Percentiles rank a stretch among this genome's conserved stretches.
These are phyloP conservation scores for Phrixothrix hirtus DNA, from an alignment of 2,888 invertebrate genomes.

Conservation along the genomic window DNA sequence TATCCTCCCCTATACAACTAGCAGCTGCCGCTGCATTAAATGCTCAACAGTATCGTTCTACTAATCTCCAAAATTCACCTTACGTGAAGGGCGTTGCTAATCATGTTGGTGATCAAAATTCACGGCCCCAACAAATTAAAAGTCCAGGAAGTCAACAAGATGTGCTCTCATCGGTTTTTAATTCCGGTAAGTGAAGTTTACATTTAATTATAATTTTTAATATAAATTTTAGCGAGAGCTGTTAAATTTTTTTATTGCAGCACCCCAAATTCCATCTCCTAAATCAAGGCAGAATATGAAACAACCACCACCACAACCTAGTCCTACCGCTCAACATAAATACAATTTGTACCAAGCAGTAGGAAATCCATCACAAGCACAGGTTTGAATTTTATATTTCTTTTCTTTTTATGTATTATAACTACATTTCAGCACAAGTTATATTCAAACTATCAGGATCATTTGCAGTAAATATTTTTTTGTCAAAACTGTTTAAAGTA, in stretches of 20 bases:
- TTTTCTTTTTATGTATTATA: not conserved
- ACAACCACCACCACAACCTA: constrained; percentile 61
- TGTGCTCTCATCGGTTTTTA: constrained; percentile 62
- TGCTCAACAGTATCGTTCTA: constrained; percentile 66
- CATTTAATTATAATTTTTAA: not conserved
- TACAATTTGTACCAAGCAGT: constrained; percentile 60
- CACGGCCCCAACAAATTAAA: constrained; percentile 61
- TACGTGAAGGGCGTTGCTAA: constrained; percentile 53
- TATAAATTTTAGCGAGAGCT: not conserved
- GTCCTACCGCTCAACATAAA: constrained; percentile 60
- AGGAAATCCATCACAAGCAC: constrained; percentile 56
- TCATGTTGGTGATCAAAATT: constrained; percentile 46
- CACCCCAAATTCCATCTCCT: constrained; percentile 63
- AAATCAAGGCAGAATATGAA: constrained; percentile 60
- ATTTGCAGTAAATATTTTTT: not conserved
- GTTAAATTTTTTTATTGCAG: constrained; percentile 43
- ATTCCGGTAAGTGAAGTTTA: constrained; percentile 55
- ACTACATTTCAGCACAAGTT: not conserved
- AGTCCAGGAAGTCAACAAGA: constrained; percentile 59
- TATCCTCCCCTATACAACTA: constrained; percentile 67
- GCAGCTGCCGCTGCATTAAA: constrained; percentile 65
- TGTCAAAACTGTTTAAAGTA: too few species aligned
- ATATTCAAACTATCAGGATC: not conserved
- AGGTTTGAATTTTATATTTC: constrained; percentile 45
- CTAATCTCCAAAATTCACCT: constrained; percentile 59